Base-by-base conservation (phyloP, 2,113 vertebrate genomes). In the Donacobius atricapilla region DNA sequence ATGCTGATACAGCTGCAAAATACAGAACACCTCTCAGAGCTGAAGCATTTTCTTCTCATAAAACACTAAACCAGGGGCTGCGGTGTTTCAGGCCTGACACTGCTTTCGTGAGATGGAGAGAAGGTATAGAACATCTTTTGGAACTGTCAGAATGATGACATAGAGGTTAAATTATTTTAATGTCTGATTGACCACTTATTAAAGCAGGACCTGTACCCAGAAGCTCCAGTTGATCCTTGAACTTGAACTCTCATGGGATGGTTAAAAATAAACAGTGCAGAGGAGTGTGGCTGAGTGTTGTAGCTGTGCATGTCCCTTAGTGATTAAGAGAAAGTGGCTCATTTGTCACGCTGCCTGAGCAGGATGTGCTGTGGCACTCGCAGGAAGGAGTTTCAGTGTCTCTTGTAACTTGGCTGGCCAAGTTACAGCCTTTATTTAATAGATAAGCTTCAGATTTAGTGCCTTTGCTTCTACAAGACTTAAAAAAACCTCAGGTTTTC, bases 371-470 rank as follows among this genome's bases (percentile, higher is more conserved):
- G 48, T 44, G 54, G 13, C 25, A 7, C 94, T 90, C 63, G 23
- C 13, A 45, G 54, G 33, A 30, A 70, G 11, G 13, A 87, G 12
- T 87, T 60, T 21, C 70, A 87, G 35, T 78, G 20, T 42, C 19
- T 40, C 18, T 94, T 95, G 92, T 97, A 94, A 98, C 98, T 98
- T 99, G 98, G 99, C 98, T 98, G 99, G 99, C 99, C 98, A 97
- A 98, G 98, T 98, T 98, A 60, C 92, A 75, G 96, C 31, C 90
- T 93, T 95, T 96, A 83, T 94, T 96, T 92, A 96, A 95, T 84
- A 76, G 65, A 73, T 42, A 84, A 78, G 82, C 51, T 69, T 72
- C 65, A 81, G 66, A 78, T 87, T 50, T 58, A 83, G 83, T 95
- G 92, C 94, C 96, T 97, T 96, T 48, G 58, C 91, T 97, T 96